Conservation (phyloP, 30 jellyfish, hydroid and myxozoan genomes). For the Turritopsis rubra region DNA sequence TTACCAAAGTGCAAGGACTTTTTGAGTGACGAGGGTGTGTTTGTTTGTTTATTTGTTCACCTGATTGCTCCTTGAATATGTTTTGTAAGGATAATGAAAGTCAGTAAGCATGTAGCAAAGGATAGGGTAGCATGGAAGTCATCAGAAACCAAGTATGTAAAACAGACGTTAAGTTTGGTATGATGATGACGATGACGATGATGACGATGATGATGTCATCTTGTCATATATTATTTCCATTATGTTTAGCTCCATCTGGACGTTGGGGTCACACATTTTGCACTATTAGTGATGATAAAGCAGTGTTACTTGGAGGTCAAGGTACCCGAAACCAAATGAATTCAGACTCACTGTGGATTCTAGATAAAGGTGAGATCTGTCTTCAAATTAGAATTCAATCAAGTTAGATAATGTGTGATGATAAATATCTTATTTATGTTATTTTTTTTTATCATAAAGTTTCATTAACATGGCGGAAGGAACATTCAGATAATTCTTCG, state of each 20-base stretch:
- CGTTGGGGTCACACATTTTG: slow-evolving; percentile 72
- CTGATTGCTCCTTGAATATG: not conserved
- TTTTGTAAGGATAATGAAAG: too few species aligned
- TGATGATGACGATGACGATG: too few species aligned
- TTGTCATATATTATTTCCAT: not conserved
- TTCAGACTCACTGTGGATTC: slow-evolving; percentile 61
- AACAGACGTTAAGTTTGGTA: too few species aligned
- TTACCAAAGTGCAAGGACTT: not conserved
- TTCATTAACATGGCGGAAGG: slow-evolving; percentile 9
- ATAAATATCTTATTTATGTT: too few species aligned
- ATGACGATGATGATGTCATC: too few species aligned
- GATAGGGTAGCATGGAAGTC: too few species aligned
- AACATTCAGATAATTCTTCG: slow-evolving; percentile 32
- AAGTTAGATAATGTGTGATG: too few species aligned
- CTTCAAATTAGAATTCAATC: not conserved
- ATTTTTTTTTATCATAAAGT: too few species aligned
- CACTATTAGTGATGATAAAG: slow-evolving; percentile 31
- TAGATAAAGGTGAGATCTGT: slow-evolving; percentile 32
- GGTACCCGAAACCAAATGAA: slow-evolving; percentile 46
- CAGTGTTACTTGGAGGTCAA: slow-evolving; percentile 69
- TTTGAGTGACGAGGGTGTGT: not conserved
- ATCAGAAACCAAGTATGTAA: too few species aligned
- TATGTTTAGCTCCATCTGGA: slow-evolving; percentile 15
- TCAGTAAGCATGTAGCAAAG: too few species aligned
- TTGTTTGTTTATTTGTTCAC: not conserved